A percentile compares a stretch with the other conserved stretches of the same genome.
Conservation (phyloP, 2,797 vertebrate species). For the Acanthiza pusilla region DNA sequence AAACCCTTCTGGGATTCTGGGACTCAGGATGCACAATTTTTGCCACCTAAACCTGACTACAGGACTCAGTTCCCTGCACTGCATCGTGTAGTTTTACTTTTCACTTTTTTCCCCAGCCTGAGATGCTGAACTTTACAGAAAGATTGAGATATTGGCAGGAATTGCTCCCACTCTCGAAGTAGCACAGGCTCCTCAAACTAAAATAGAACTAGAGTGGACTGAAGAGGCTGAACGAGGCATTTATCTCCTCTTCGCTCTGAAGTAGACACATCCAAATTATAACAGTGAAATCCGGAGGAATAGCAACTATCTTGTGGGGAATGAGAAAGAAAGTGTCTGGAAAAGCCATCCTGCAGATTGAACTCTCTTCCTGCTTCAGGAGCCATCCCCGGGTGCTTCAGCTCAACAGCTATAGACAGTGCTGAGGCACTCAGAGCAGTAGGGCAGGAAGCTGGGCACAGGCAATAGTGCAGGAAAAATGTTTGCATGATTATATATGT, state of each 20-base stretch:
- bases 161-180: not conserved
- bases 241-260: constrained; percentile 32
- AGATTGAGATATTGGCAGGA: not conserved
- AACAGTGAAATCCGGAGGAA: constrained; percentile 43
- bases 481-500: constrained; percentile 33
- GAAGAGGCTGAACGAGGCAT: constrained; percentile 60
- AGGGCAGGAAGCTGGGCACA: constrained; percentile 58
- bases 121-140: constrained; percentile 3
- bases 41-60: not conserved
- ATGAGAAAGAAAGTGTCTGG: constrained; percentile 56
- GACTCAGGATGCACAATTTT: not conserved
- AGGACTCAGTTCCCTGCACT: not conserved
- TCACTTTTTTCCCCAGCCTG: not conserved
- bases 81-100: not conserved
- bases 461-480: not conserved
- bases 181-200: constrained; percentile 37
- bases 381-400: constrained; percentile 59
- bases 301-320: constrained; percentile 17
- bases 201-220: constrained; percentile 66
- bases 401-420: constrained; percentile 48
- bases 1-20: not conserved
- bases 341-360: constrained; percentile 37
- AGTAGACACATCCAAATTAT: constrained; percentile 41
- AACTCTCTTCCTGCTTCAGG: constrained; percentile 62
- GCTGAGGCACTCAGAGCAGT: constrained; percentile 44